These are phyloP conservation scores for Eonycteris spelaea DNA, from an alignment of 2,113 vertebrate genomes.

Conservation along the genomic window DNA sequence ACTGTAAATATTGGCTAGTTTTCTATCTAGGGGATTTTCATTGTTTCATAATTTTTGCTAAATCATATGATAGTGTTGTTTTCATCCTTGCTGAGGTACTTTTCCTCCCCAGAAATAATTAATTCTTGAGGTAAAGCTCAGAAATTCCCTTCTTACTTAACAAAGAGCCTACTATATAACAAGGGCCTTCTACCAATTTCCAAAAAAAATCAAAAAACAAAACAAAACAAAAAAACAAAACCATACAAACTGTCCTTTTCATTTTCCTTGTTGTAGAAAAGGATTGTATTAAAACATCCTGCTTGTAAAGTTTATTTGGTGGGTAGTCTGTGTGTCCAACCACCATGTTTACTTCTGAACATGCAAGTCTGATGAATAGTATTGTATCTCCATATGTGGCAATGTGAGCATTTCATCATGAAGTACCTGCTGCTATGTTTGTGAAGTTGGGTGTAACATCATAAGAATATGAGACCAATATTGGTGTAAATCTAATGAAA, in stretches of 20 bases:
- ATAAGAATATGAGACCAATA: constrained; percentile 53
- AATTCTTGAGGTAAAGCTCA: constrained; percentile 44
- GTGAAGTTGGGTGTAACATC: constrained; percentile 60
- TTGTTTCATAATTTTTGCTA: constrained; percentile 68
- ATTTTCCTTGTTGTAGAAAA: constrained; percentile 46
- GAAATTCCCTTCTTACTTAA: constrained; percentile 57
- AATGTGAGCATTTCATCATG: constrained; percentile 53
- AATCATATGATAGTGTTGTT: constrained; percentile 56
- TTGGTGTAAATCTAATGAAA: constrained; percentile 63
- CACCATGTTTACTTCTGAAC: constrained; percentile 50
- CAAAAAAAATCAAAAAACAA: not conserved
- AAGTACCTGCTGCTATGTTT: constrained; percentile 68
- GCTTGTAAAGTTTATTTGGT: constrained; percentile 39
- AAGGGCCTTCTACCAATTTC: constrained; percentile 37
- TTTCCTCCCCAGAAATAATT: constrained; percentile 21
- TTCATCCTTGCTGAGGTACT: constrained; percentile 63
- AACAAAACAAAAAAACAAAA: too few species aligned
- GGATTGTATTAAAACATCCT: constrained; percentile 24
- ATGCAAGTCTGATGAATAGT: constrained; percentile 54
- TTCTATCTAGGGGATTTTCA: constrained; percentile 61
- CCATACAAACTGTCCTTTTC: constrained; percentile 25
- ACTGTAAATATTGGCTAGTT: constrained; percentile 67
- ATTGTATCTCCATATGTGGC: constrained; percentile 48
- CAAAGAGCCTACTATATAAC: constrained; percentile 48
- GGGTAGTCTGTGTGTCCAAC: constrained; percentile 30